Evolutionary conservation across 2,888 invertebrate genomes (phyloP).

Genomic region (Syritta pipiens): DNA sequence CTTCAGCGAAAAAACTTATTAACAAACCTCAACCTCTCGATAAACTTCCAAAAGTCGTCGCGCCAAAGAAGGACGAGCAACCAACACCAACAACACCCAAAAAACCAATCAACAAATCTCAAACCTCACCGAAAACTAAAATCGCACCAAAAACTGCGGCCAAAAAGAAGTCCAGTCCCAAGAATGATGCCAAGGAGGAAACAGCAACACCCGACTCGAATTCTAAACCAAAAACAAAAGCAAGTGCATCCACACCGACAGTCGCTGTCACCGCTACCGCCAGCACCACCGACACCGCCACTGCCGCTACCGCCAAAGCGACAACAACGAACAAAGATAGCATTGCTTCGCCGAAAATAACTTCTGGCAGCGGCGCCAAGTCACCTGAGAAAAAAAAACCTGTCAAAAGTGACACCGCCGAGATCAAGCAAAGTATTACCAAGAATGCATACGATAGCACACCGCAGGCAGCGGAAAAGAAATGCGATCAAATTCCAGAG

Average conservation of each 20-base stretch:
- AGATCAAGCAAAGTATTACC: conserved; percentile 40
- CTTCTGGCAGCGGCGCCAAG: conserved; percentile 78
- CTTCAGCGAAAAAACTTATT: neutral
- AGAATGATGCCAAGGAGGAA: conserved; percentile 60
- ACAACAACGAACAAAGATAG: conserved; percentile 64
- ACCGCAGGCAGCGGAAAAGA: conserved; percentile 68
- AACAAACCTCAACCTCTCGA: conserved; percentile 4
- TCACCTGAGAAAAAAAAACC: conserved; percentile 75
- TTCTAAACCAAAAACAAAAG: conserved; percentile 66
- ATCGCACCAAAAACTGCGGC: conserved; percentile 57
- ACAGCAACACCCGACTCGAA: conserved; percentile 72
- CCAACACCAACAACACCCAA: neutral
- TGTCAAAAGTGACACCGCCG: conserved; percentile 40
- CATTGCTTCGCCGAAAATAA: conserved; percentile 76
- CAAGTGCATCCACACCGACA: conserved; percentile 47
- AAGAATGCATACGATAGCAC: conserved; percentile 39
- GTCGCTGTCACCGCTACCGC: too few relatives aligned
- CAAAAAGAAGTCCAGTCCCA: conserved; percentile 64
- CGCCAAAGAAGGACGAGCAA: conserved; percentile 20
- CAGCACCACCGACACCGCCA: too few relatives aligned
- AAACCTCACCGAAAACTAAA: conserved; percentile 48
- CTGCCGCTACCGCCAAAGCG: too few relatives aligned
- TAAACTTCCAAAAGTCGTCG: neutral
- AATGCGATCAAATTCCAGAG: conserved; percentile 33
- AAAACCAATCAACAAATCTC: conserved; percentile 68